Conservation (phyloP, 2,888 invertebrate genomes). For the Ectemnius lituratus region DNA sequence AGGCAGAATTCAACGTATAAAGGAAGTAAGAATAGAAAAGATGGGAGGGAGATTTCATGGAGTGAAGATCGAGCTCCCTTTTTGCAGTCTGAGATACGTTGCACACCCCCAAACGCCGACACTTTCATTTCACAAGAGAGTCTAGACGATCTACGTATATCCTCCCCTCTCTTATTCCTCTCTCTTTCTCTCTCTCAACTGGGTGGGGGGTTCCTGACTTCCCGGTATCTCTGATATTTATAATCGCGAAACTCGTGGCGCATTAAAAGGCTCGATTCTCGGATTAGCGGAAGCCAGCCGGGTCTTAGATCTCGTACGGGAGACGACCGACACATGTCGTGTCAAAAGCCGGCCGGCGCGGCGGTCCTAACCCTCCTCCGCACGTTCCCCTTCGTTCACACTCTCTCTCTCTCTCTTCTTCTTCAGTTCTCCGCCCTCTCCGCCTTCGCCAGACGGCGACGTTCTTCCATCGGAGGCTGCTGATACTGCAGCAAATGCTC, state of each 20-base stretch:
- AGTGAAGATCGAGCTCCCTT: background rate
- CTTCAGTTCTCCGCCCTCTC: conserved; percentile 26
- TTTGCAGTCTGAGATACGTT: conserved; percentile 28
- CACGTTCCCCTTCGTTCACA: background rate
- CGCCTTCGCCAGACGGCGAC: conserved; percentile 18
- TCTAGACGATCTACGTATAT: conserved; percentile 66
- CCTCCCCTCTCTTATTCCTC: too few species aligned
- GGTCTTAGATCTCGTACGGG: conserved; percentile 75
- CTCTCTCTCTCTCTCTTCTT: background rate
- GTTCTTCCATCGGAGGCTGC: conserved; percentile 39
- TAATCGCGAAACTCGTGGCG: conserved; percentile 76
- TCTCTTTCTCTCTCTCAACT: too few species aligned
- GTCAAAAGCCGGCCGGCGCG: conserved; percentile 66
- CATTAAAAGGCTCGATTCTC: conserved; percentile 78
- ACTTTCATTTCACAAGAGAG: conserved; percentile 66
- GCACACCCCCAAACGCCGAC: conserved; percentile 38
- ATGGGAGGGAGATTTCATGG: conserved; percentile 13
- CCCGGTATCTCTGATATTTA: conserved; percentile 78
- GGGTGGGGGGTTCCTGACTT: conserved; percentile 61
- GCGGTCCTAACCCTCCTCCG: conserved; percentile 17
- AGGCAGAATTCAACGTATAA: too few species aligned
- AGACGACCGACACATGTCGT: conserved; percentile 77
- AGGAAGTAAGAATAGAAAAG: too few species aligned
- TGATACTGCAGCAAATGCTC: conserved; percentile 14
- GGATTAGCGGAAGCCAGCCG: conserved; percentile 77